A percentile compares a stretch with the other conserved stretches of the same genome.
Evolutionary conservation across 1,140 invertebrate species (phyloP).

Genomic region (Apis florea): DNA sequence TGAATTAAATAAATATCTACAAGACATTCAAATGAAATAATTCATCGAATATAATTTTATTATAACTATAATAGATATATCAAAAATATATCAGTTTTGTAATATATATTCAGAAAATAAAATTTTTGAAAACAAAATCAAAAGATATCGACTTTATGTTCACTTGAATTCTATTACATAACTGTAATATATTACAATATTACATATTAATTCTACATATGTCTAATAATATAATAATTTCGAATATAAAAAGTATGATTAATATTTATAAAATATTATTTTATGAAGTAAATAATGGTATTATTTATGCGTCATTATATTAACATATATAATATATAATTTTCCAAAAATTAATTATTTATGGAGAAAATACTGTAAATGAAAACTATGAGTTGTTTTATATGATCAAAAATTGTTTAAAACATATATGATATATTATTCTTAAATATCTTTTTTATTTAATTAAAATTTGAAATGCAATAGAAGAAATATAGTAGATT

Average conservation of each 20-base stretch:
- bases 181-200: not conserved
- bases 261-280: constrained; percentile 13
- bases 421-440: not conserved
- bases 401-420: not conserved
- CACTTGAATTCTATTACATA: not conserved
- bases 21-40: constrained; percentile 1
- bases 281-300: not conserved
- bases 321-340: not conserved
- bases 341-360: not conserved
- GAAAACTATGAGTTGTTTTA: not conserved
- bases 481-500: not conserved
- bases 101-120: constrained; percentile 29
- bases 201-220: no score
- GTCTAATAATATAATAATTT: not conserved
- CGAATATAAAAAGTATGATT: not conserved
- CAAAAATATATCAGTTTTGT: constrained; percentile 6
- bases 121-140: not conserved
- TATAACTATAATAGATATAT: not conserved
- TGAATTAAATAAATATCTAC: not conserved
- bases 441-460: not conserved
- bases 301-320: not conserved
- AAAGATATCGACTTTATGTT: not conserved
- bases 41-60: not conserved
- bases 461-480: not conserved
- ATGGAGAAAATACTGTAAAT: not conserved